A percentile compares a stretch with the other conserved stretches of the same genome.
Evolutionary conservation across 2,888 invertebrate species (phyloP).

Genomic region (Thera obeliscata): DNA sequence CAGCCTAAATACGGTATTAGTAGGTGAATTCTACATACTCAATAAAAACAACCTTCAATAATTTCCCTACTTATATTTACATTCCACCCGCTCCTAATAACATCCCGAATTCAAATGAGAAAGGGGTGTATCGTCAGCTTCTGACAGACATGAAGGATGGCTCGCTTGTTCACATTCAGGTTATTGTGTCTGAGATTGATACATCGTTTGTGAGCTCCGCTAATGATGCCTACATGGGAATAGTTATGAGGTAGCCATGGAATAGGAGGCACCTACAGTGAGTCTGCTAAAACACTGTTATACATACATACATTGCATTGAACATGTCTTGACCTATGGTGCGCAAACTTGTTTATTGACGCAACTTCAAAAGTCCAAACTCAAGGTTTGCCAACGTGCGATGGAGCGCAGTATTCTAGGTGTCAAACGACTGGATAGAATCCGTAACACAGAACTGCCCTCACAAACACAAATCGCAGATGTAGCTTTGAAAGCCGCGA

Average conservation of each 20-base stretch:
- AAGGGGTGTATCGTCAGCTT: constrained; percentile 19
- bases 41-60: neutral
- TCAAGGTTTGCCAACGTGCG: too few species aligned
- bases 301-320: too few species aligned
- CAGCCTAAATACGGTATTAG: too few species aligned
- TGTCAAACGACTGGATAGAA: too few species aligned
- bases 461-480: too few species aligned
- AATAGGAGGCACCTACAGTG: neutral
- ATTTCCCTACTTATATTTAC: neutral
- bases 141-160: constrained; percentile 25
- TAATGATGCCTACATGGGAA: constrained; percentile 30
- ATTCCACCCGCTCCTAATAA: constrained; percentile 3
- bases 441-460: too few species aligned
- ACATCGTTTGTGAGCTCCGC: constrained; percentile 25
- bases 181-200: constrained; percentile 36
- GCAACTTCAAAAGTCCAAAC: too few species aligned
- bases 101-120: constrained; percentile 11
- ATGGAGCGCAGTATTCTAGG: too few species aligned
- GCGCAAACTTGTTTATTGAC: too few species aligned
- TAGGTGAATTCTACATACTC: too few species aligned
- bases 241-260: constrained; percentile 12
- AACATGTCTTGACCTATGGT: too few species aligned
- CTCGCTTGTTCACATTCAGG: constrained; percentile 26
- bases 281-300: neutral
- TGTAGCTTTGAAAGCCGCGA: too few species aligned